Base-by-base conservation (phyloP, 1,140 invertebrate species). In the Bombus soroeensis region DNA sequence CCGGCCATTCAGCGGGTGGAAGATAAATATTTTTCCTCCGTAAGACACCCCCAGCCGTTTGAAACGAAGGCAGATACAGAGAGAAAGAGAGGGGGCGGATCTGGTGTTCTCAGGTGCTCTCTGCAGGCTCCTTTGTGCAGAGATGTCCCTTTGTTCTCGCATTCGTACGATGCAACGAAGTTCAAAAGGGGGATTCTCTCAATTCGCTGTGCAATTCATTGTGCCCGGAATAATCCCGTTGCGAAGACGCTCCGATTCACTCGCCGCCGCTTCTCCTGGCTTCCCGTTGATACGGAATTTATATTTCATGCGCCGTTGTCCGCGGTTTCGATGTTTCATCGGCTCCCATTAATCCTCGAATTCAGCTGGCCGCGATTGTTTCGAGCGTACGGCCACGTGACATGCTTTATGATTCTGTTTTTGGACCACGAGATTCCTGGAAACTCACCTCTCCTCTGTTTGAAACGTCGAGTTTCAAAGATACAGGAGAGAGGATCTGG, bases 241-340 rank as follows among this genome's bases (percentile, higher is more conserved):
- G 77, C 70, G 83, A 85, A 85, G 83, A 85, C 83, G 83, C 68
- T 73, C 83, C 83, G 77, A 80, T 85, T 85, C 83, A 80, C 70
- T 79, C 83, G 66, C 28, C 64, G 10, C 10, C 39, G 32, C 28
- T 34, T 5, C 75, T 64, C 22, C 74, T 41, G 75, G 76, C 25
- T 59, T 72, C 66, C 66, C 53, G 81, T 81, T 81, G 79, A 81
- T 81, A 81, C 79, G 79, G 68, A 81, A 81, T 81, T 81, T 81
- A 81, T 81, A 81, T 81, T 81, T 81, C 79, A 81, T 59, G 79
- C 34, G n/a, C 68, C 68, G 66, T 47, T 37, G 79, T 83, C 64
- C 74, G 81, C 47, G 73, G 74, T 77, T 57, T 76, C 81, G 81
- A 76, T 83, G 71, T 76, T 76, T 64, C 81, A 83, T 83, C 81